phyloP scores from a whole-genome alignment of 2,888 invertebrate species.

The Plebejus argus region DNA sequence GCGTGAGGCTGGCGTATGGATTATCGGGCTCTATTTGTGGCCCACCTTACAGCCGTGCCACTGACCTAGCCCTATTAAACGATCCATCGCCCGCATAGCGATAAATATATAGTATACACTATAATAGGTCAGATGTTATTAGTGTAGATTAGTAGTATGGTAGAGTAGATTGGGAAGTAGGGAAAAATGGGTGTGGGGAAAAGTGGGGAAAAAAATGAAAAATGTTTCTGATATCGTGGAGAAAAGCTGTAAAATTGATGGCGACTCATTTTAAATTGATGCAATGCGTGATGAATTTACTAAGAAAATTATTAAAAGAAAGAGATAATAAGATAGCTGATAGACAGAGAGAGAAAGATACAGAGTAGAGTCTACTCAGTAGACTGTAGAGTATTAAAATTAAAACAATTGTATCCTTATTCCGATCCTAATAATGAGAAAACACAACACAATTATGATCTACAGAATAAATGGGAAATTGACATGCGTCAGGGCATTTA shows the following conservation, averaged over 20 bases:
- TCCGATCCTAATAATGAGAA: not conserved
- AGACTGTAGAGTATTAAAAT: not conserved
- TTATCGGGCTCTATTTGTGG: conserved; percentile 34
- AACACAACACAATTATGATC: not conserved
- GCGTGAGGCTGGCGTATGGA: conserved; percentile 45
- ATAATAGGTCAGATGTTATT: too few species aligned
- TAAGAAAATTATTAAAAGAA: too few species aligned
- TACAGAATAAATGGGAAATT: not conserved
- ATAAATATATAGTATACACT: not conserved
- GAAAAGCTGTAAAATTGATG: not conserved
- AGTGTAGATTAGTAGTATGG: not conserved
- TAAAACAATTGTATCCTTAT: not conserved
- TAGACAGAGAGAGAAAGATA: not conserved
- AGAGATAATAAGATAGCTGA: too few species aligned
- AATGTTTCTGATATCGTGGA: not conserved
- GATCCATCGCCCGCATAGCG: conserved; percentile 26
- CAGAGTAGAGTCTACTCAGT: too few species aligned
- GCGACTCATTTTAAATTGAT: not conserved
- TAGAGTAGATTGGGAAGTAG: not conserved
- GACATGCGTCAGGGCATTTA: not conserved
- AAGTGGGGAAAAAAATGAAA: too few species aligned
- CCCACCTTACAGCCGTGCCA: conserved; percentile 41
- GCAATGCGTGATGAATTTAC: not conserved
- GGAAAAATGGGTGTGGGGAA: too few species aligned
- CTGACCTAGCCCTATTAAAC: conserved; percentile 47